Percentiles rank a stretch among this genome's conserved stretches.
Conservation (phyloP, 1,140 invertebrate species). For the Brachionus calyciflorus region DNA sequence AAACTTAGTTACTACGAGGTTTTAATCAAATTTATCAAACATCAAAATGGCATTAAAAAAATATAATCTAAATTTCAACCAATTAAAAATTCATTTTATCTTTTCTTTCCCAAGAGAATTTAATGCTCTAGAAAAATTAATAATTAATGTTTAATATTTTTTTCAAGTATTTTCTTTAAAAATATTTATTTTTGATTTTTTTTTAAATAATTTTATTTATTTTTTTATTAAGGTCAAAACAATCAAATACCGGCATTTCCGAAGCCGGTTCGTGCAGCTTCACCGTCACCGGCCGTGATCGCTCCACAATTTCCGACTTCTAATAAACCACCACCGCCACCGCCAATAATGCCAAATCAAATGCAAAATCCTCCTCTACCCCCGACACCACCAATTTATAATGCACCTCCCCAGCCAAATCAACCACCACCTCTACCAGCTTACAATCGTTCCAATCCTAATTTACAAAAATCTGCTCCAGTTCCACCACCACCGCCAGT, state of each 20-base stretch:
- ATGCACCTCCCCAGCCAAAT: background rate
- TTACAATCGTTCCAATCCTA: background rate
- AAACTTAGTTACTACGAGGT: too few relatives aligned
- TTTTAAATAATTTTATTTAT: background rate
- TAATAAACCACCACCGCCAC: constrained; percentile 23
- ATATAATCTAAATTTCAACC: too few relatives aligned
- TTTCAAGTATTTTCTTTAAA: too few relatives aligned
- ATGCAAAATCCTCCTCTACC: background rate
- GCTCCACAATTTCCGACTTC: background rate
- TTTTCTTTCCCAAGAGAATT: too few relatives aligned
- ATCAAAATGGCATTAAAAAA: too few relatives aligned
- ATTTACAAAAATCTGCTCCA: background rate
- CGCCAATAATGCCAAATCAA: background rate
- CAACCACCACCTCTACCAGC: background rate
- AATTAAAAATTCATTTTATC: too few relatives aligned
- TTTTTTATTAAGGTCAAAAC: constrained; percentile 8
- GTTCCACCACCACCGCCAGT: constrained; percentile 17
- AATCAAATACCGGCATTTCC: constrained; percentile 32
- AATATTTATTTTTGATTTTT: background rate
- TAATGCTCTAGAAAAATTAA: too few relatives aligned
- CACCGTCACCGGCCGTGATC: background rate
- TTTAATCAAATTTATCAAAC: too few relatives aligned
- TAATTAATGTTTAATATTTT: too few relatives aligned
- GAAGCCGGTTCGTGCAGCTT: background rate
- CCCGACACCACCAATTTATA: background rate